These are phyloP conservation scores for Octopus bimaculoides DNA, from an alignment of 1,140 invertebrate genomes.

Conservation along the genomic window DNA sequence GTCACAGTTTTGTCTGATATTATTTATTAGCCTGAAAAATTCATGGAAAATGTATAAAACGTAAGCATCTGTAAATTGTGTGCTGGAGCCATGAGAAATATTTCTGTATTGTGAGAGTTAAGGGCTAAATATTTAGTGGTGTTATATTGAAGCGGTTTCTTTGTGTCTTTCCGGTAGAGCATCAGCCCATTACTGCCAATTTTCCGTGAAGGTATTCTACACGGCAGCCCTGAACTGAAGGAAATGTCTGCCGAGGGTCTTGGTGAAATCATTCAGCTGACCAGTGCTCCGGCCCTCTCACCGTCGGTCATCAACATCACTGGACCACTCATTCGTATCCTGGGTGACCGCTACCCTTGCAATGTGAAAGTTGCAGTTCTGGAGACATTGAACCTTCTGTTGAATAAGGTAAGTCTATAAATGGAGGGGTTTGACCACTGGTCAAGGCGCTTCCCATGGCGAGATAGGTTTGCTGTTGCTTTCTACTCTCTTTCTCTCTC, in stretches of 20 bases:
- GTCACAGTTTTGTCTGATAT: no score
- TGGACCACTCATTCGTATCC: constrained; percentile 93
- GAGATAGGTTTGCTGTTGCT: no score
- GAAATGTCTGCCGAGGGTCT: constrained; percentile 92
- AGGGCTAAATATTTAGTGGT: no score
- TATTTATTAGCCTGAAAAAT: no score
- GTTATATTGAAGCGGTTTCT: not conserved
- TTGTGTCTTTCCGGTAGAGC: constrained; percentile 61
- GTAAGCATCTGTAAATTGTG: no score
- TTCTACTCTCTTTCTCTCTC: no score
- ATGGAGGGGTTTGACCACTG: no score
- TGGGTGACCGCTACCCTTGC: constrained; percentile 91
- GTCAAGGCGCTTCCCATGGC: no score
- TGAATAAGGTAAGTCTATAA: constrained; percentile 62
- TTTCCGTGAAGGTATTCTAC: constrained; percentile 93
- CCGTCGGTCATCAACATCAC: constrained; percentile 95
- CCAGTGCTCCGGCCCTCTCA: constrained; percentile 73
- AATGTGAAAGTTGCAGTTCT: constrained; percentile 94
- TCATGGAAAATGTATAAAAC: no score
- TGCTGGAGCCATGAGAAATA: no score
- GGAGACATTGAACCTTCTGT: constrained; percentile 85
- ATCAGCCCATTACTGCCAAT: constrained; percentile 91
- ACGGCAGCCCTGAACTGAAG: constrained; percentile 90
- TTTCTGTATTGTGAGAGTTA: no score
- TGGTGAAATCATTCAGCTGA: constrained; percentile 86